phyloP scores from a whole-genome alignment of 2,888 invertebrate genomes.

The Maniola hyperantus region DNA sequence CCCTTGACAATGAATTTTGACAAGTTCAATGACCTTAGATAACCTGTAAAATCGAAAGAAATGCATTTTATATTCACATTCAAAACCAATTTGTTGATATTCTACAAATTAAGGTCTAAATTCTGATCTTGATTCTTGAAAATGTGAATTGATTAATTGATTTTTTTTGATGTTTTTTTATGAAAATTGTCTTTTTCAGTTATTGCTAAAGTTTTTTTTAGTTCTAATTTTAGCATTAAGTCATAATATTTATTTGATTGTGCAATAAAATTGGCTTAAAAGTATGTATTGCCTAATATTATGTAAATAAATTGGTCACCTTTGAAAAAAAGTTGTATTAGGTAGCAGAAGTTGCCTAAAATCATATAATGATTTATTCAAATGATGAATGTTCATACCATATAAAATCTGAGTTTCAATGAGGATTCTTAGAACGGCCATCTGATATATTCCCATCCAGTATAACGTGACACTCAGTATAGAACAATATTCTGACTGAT shows the following conservation, averaged over 20 bases:
- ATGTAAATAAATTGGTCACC: not conserved
- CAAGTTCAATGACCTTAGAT: slow-evolving; percentile 12
- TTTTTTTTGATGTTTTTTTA: not conserved
- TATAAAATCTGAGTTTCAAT: slow-evolving; percentile 63
- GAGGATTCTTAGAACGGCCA: slow-evolving; percentile 83
- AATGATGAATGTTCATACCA: slow-evolving; percentile 83
- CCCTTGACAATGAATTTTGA: slow-evolving; percentile 5
- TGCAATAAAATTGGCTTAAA: not conserved
- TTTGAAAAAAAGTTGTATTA: not conserved
- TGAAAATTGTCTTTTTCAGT: too few species aligned
- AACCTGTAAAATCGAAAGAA: not conserved
- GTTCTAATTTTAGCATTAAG: not conserved
- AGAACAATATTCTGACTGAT: not conserved
- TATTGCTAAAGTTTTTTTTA: not conserved
- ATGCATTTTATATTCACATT: not conserved
- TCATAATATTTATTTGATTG: not conserved
- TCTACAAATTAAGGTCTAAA: too few species aligned
- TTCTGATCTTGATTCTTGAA: too few species aligned
- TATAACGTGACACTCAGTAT: too few species aligned
- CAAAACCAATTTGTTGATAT: not conserved
- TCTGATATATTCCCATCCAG: slow-evolving; percentile 57
- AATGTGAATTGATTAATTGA: not conserved
- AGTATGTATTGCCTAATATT: not conserved
- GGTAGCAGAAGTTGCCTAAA: not conserved
- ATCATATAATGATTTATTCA: slow-evolving; percentile 15